A percentile compares a stretch with the other conserved stretches of the same genome.
phyloP scores from a whole-genome alignment of 1,140 invertebrate species.

The Calephelis nemesis region DNA sequence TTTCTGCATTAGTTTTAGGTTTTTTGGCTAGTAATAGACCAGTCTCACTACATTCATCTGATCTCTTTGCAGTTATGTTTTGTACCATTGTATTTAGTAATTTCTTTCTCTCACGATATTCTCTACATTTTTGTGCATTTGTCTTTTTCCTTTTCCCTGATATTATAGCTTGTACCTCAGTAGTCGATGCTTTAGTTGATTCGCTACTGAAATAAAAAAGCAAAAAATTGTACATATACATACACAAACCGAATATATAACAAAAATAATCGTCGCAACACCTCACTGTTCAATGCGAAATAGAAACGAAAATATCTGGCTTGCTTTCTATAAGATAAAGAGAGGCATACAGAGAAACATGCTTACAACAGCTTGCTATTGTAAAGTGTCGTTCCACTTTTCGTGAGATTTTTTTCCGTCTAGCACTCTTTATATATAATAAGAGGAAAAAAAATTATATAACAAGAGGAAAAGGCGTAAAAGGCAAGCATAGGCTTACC shows the following conservation, averaged over 20 bases:
- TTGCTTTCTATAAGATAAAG: too few species aligned
- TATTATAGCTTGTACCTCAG: conserved; percentile 15
- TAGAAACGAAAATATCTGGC: too few species aligned
- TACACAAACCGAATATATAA: background rate
- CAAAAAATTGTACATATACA: conserved; percentile 15
- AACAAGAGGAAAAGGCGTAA: background rate
- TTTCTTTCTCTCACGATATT: conserved; percentile 28
- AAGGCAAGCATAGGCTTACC: too few species aligned
- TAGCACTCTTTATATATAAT: too few species aligned
- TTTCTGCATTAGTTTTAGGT: conserved; percentile 28
- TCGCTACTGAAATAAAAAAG: conserved; percentile 3
- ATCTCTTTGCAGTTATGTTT: conserved; percentile 25
- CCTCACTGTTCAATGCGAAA: too few species aligned
- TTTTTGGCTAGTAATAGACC: conserved; percentile 23
- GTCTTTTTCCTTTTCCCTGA: too few species aligned
- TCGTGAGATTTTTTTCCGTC: too few species aligned
- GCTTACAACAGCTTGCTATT: too few species aligned
- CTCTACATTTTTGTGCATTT: conserved; percentile 28
- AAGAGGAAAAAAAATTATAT: background rate
- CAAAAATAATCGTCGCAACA: too few species aligned
- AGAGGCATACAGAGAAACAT: too few species aligned
- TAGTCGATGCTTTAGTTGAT: conserved; percentile 29
- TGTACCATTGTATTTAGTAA: conserved; percentile 26
- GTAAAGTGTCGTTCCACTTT: too few species aligned
- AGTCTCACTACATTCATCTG: conserved; percentile 25